phyloP scores from a whole-genome alignment of 2,113 vertebrate species.

The Rhinogobius similis region DNA sequence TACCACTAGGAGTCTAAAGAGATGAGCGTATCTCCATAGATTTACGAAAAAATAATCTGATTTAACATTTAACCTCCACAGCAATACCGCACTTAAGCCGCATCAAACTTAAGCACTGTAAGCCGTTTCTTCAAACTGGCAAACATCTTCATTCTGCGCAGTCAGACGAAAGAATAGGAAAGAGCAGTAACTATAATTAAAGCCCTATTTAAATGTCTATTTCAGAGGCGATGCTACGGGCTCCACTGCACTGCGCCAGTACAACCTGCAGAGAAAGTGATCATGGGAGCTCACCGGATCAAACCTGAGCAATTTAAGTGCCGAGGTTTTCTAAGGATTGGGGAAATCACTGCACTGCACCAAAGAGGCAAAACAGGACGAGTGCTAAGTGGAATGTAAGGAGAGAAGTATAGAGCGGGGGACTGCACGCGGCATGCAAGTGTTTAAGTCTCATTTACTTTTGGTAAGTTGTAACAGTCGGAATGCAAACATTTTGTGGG shows the following conservation, averaged over 20 bases:
- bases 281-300: slow-evolving; percentile 25
- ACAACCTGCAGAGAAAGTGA: slow-evolving; percentile 44
- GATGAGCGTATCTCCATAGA: too few species aligned
- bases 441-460: not conserved
- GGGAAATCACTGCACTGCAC: slow-evolving; percentile 36
- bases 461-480: not conserved
- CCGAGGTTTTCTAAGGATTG: slow-evolving; percentile 9
- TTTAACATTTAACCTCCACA: slow-evolving; percentile 33
- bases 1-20: not conserved
- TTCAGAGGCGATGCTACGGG: slow-evolving; percentile 10
- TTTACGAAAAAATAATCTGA: slow-evolving; percentile 37
- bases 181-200: slow-evolving; percentile 45
- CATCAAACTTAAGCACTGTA: slow-evolving; percentile 32
- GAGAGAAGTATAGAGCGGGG: not conserved
- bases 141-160: slow-evolving; percentile 31
- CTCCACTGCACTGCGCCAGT: slow-evolving; percentile 34
- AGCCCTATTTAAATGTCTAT: slow-evolving; percentile 32
- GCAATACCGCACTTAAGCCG: slow-evolving; percentile 21
- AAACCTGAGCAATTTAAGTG: slow-evolving; percentile 19
- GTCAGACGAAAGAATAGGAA: slow-evolving; percentile 29
- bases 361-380: slow-evolving; percentile 16
- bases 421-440: too few species aligned
- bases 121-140: slow-evolving; percentile 27
- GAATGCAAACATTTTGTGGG: not conserved
- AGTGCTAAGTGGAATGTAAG: slow-evolving; percentile 11